These are phyloP conservation scores for pig (Sus scrofa) DNA, from an alignment of 2,113 vertebrate species.

Conservation along the genomic window DNA sequence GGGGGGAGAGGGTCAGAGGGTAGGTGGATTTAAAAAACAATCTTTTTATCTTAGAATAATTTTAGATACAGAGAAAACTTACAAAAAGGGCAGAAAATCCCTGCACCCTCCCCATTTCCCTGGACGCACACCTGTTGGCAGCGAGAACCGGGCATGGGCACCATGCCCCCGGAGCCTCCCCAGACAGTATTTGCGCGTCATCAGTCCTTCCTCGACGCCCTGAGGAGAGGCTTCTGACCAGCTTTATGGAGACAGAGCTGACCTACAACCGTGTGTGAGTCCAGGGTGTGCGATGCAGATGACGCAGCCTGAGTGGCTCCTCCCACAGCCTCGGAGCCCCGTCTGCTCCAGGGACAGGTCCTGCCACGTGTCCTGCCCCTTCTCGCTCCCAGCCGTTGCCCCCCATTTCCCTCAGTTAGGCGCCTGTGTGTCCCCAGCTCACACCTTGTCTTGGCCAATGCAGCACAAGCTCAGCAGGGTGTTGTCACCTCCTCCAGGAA, in stretches of 20 bases:
- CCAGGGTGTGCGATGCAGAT: not conserved
- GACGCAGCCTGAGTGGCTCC: not conserved
- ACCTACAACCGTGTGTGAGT: not conserved
- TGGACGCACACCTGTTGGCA: accelerated
- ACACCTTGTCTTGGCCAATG: accelerated
- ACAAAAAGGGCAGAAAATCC: accelerated
- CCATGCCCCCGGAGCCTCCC: accelerated
- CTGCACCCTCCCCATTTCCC: accelerated
- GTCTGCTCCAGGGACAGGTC: accelerated
- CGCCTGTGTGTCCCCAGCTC: accelerated
- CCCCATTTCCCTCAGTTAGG: accelerated
- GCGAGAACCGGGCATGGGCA: accelerated
- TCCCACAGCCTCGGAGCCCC: accelerated
- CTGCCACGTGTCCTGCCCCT: accelerated
- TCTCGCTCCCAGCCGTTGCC: accelerated
- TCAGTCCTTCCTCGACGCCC: accelerated
- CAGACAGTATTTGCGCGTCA: accelerated
- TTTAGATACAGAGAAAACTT: not conserved
- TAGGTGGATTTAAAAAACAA: not conserved
- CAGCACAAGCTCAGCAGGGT: accelerated
- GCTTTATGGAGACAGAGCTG: accelerated
- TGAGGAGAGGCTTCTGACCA: accelerated
- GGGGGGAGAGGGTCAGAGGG: accelerated
- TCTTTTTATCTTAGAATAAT: not conserved
- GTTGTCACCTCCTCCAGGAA: not conserved